phyloP scores from a whole-genome alignment of 2,797 vertebrate genomes.

The Sebastes kiyomatsui region DNA sequence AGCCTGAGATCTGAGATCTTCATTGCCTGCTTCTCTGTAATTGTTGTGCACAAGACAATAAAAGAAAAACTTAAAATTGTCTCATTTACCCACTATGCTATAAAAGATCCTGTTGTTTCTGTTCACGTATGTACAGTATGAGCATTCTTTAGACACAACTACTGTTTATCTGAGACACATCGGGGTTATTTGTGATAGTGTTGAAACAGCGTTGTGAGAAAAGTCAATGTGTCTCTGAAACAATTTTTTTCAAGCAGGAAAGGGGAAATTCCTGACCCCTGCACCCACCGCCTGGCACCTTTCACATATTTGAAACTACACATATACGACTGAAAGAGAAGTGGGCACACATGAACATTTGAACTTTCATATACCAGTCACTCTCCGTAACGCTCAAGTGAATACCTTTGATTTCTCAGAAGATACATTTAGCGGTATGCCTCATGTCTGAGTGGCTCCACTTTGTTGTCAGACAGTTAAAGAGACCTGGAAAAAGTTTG shows the following conservation, averaged over 20 bases:
- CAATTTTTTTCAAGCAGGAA: not conserved
- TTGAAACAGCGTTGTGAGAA: not conserved
- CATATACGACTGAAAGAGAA: conserved; percentile 23
- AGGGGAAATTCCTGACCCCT: conserved; percentile 22
- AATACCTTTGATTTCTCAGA: conserved; percentile 34
- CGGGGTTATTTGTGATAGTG: not conserved
- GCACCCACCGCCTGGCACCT: conserved; percentile 9
- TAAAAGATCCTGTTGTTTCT: not conserved
- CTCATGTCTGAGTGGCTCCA: not conserved
- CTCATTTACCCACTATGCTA: too few species aligned
- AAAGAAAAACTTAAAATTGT: not conserved
- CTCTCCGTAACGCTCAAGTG: not conserved
- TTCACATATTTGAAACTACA: conserved; percentile 22
- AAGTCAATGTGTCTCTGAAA: not conserved
- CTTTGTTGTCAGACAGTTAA: not conserved
- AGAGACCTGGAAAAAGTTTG: not conserved
- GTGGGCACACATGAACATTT: conserved; percentile 72
- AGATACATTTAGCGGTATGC: not conserved
- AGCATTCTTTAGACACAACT: not conserved
- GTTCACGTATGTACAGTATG: not conserved
- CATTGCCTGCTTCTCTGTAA: not conserved
- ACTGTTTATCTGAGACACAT: not conserved
- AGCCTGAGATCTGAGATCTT: not conserved
- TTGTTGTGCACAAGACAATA: not conserved
- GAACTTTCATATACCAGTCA: conserved; percentile 69